A percentile compares a stretch with the other conserved stretches of the same genome.
phyloP scores from a whole-genome alignment of 2,797 vertebrate species.

The Oceanodroma leucorhoa region DNA sequence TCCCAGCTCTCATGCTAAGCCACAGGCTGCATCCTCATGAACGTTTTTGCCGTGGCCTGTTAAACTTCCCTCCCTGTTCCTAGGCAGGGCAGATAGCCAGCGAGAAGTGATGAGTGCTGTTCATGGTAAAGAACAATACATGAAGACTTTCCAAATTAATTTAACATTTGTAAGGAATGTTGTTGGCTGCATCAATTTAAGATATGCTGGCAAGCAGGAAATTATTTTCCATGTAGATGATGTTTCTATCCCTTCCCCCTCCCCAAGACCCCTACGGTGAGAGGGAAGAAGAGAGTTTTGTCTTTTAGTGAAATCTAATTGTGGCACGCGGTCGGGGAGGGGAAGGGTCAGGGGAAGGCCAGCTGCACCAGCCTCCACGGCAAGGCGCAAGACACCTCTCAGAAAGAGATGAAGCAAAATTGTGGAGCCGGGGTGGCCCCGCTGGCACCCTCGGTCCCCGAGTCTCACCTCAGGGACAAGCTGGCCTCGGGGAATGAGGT shows the following conservation, averaged over 20 bases:
- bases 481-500: neutral
- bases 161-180: constrained; percentile 67
- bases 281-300: constrained; percentile 48
- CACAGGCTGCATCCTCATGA: neutral
- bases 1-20: neutral
- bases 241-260: constrained; percentile 28
- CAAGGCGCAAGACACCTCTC: neutral
- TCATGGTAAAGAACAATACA: constrained; percentile 61
- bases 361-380: neutral
- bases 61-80: constrained; percentile 7
- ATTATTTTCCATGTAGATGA: constrained; percentile 68
- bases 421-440: no score
- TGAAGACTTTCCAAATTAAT: constrained; percentile 74
- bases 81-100: constrained; percentile 46
- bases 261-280: constrained; percentile 29
- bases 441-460: fast-evolving
- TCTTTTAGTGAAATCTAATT: constrained; percentile 63
- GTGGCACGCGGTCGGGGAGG: neutral
- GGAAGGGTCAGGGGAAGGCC: constrained; percentile 43
- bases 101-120: constrained; percentile 66
- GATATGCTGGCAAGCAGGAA: constrained; percentile 66
- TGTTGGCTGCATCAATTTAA: constrained; percentile 68
- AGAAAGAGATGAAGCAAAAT: no score
- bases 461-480: fast-evolving
- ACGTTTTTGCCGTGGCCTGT: neutral